Percentiles rank a stretch among this genome's conserved stretches.
Conservation (phyloP, 1,140 invertebrate genomes). For the Centruroides vittatus region DNA sequence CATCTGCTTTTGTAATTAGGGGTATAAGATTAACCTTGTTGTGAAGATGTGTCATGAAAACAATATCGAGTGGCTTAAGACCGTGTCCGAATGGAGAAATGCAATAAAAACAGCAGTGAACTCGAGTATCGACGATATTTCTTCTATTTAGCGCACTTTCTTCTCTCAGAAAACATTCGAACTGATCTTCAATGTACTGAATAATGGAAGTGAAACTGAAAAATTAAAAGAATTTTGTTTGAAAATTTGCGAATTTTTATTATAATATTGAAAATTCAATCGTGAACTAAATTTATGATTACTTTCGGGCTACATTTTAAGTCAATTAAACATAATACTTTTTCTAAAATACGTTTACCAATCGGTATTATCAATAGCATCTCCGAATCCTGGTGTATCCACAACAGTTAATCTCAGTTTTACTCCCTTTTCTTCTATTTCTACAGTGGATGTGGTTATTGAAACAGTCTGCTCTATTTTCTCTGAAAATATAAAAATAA, state of each 20-base stretch:
- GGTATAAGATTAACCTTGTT: constrained; percentile 95
- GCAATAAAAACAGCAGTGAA: constrained; percentile 94
- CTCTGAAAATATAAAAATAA: not conserved
- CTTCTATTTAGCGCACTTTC: constrained; percentile 87
- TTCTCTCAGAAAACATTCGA: constrained; percentile 84
- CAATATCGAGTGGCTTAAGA: constrained; percentile 84
- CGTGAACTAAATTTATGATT: too few relatives aligned
- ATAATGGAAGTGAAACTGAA: constrained; percentile 37
- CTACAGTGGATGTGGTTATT: constrained; percentile 82
- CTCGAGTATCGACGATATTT: constrained; percentile 85
- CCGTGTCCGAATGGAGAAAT: constrained; percentile 93
- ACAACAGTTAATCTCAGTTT: constrained; percentile 78
- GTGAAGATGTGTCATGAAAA: constrained; percentile 97
- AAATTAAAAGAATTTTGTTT: too few relatives aligned
- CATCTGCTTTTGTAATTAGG: constrained; percentile 96
- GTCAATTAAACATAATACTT: too few relatives aligned
- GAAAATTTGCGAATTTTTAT: too few relatives aligned
- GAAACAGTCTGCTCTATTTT: constrained; percentile 63
- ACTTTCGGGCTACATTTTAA: too few relatives aligned
- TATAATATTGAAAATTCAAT: too few relatives aligned
- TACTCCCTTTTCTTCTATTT: constrained; percentile 84
- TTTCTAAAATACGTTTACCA: constrained; percentile 21
- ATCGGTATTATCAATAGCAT: constrained; percentile 89
- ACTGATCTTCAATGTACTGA: constrained; percentile 87
- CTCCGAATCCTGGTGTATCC: constrained; percentile 92